Base-by-base conservation (phyloP, 1,140 invertebrate genomes). In the Bombus ignitus region DNA sequence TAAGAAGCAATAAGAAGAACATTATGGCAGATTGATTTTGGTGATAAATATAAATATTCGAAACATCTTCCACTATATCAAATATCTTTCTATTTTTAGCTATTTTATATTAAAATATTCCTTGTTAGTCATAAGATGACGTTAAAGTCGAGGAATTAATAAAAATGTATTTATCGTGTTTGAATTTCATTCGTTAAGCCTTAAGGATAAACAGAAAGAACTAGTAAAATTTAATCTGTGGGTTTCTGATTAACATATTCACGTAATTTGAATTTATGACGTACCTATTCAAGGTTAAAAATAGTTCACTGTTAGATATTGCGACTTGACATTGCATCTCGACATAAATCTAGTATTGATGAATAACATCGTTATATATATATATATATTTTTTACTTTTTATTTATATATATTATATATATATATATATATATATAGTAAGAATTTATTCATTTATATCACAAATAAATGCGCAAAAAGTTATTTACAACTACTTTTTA, bases 261-360 rank as follows among this genome's bases (percentile, higher is more conserved):
- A 18, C 74, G 47, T 76, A 77, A 77, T 39, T 22, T 25, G 13
- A 39, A 32, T n/a, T 62, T 77, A 32, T 77, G 75, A 77, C 57
- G 75, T 77, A 28, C 32, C 22, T 37, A 42, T 42, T 28, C 32
- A n/a, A 35, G 53, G 13, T 39, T 77, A 77, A 77, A 76, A 77
- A n/a, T 77, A 77, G 57, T 77, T 28, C 59, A 37, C 75, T 39
- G 59, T 57, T 62, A 62, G 35, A n/a, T 76, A 59, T 62, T 13
- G 25, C 35, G 15, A n/a, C 37, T 28, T 25, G 53, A 57, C 59
- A n/a, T 62, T 62, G 28, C 12, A n/a, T 35, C 22, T 12, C 18
- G 18, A 37, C 28, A 42, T 22, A 39, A 18, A 3, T 77, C n/a
- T 62, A 10, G 9, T 39, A 28, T 25, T 10, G 22, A 76, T n/a